phyloP scores from a whole-genome alignment of 2,888 invertebrate genomes.

The Drosophila maculinotata region DNA sequence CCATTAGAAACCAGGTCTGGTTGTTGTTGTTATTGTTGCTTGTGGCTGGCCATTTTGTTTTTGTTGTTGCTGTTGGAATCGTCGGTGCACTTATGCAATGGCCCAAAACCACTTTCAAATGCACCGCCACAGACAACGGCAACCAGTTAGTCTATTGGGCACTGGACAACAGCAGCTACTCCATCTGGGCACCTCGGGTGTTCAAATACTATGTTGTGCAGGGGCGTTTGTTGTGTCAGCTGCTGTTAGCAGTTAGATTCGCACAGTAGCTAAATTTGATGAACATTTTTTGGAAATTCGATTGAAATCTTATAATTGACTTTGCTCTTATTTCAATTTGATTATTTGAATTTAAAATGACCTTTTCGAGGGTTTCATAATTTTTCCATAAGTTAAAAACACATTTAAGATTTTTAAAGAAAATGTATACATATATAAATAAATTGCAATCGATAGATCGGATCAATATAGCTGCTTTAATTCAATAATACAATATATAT shows the following conservation, averaged over 20 bases:
- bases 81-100: constrained; percentile 77
- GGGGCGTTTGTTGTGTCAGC: constrained; percentile 52
- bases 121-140: constrained; percentile 50
- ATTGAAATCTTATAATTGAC: constrained; percentile 12
- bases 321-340: not conserved
- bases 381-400: too few relatives aligned
- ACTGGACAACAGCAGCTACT: constrained; percentile 44
- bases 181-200: constrained; percentile 20
- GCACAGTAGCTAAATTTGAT: constrained; percentile 31
- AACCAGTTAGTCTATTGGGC: constrained; percentile 58
- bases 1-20: constrained; percentile 60
- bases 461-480: too few relatives aligned
- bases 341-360: not conserved
- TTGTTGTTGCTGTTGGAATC: constrained; percentile 60
- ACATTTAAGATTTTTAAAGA: too few relatives aligned
- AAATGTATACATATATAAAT: too few relatives aligned
- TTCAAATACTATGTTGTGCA: constrained; percentile 30
- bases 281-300: not conserved
- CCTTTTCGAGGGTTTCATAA: too few relatives aligned
- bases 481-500: too few relatives aligned
- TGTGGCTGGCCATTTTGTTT: constrained; percentile 34
- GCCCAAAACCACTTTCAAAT: constrained; percentile 82
- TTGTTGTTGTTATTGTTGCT: constrained; percentile 38
- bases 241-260: constrained; percentile 6
- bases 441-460: too few relatives aligned